phyloP scores from a whole-genome alignment of 2,888 invertebrate species.

The Carterocephalus palaemon region DNA sequence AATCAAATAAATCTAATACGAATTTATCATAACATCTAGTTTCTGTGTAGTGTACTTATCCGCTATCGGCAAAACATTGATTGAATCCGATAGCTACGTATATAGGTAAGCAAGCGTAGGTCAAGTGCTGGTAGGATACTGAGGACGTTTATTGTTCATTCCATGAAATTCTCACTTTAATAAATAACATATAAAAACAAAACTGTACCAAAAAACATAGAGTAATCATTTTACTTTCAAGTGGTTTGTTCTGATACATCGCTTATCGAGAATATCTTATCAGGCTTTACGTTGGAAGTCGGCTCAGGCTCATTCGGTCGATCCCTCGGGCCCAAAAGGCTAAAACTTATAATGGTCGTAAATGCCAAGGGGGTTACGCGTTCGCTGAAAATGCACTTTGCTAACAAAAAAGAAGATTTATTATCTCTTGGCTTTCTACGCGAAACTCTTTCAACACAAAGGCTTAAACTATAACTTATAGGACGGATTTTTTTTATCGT shows the following conservation, averaged over 20 bases:
- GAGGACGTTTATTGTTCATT: constrained; percentile 24
- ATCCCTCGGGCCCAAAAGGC: constrained; percentile 30
- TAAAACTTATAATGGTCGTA: constrained; percentile 34
- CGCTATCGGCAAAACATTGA: no score
- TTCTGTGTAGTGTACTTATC: no score
- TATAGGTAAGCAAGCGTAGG: no score
- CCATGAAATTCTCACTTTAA: background rate
- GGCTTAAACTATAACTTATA: background rate
- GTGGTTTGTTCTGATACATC: constrained; percentile 5
- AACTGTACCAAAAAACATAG: background rate
- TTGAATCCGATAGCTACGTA: no score
- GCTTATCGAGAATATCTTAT: constrained; percentile 7
- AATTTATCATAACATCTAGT: no score
- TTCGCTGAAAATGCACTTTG: constrained; percentile 22
- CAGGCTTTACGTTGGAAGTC: constrained; percentile 2
- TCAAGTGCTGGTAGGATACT: no score
- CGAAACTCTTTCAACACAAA: background rate
- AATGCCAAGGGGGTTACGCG: constrained; percentile 30
- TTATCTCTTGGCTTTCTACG: constrained; percentile 12
- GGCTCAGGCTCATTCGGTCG: constrained; percentile 18
- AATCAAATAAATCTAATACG: no score
- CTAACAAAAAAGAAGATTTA: constrained; percentile 17
- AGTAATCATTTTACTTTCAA: background rate
- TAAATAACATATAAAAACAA: background rate
- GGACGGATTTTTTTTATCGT: no score